Conservation (phyloP, 2,113 vertebrate genomes). For the Cervus canadensis region DNA sequence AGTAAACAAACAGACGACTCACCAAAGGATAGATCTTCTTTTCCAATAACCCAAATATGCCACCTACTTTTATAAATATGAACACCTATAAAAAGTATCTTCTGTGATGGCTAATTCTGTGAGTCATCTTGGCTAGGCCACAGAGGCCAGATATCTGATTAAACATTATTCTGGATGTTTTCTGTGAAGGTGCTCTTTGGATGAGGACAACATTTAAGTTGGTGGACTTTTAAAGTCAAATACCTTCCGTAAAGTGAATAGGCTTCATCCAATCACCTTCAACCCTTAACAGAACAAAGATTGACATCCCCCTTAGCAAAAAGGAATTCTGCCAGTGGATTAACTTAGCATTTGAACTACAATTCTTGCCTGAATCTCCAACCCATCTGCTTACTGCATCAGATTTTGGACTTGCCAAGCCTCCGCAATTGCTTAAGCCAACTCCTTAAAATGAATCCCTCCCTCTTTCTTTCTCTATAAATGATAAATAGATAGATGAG, state of each 20-base stretch:
- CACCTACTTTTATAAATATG: neutral
- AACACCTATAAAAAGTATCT: neutral
- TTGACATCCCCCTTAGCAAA: neutral
- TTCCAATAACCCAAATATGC: neutral
- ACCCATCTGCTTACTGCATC: neutral
- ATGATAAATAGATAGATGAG: neutral
- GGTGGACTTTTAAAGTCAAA: neutral
- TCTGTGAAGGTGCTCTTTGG: neutral
- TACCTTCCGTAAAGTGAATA: neutral
- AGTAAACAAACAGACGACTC: conserved; percentile 40
- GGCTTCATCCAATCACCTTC: neutral
- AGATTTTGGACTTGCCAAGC: neutral
- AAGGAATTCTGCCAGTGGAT: neutral
- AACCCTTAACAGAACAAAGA: neutral
- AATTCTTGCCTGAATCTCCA: neutral
- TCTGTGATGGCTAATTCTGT: neutral
- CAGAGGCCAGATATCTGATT: neutral
- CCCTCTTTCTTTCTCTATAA: neutral
- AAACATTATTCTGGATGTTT: neutral
- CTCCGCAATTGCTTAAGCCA: neutral
- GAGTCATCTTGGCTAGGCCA: neutral
- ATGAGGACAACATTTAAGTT: neutral
- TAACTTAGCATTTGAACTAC: neutral
- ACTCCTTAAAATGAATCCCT: neutral
- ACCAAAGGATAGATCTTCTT: conserved; percentile 4